phyloP scores from a whole-genome alignment of 2,797 vertebrate genomes.

The Phylloscopus collybita region DNA sequence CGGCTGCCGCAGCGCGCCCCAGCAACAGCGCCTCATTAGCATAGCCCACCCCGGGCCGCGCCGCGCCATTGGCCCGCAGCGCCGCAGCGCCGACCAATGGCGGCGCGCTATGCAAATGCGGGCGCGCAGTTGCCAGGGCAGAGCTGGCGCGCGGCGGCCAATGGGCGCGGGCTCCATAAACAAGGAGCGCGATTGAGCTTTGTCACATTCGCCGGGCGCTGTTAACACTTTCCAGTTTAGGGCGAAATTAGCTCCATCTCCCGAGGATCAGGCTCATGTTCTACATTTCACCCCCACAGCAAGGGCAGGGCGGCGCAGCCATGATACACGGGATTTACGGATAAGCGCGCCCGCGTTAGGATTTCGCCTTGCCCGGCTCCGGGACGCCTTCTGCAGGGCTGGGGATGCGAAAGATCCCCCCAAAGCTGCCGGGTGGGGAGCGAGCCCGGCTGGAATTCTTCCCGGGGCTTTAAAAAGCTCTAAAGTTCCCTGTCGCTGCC shows the following conservation, averaged over 20 bases:
- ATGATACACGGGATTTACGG: conserved; percentile 58
- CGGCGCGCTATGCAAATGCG: conserved; percentile 93
- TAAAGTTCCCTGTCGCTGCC: neutral
- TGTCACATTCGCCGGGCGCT: conserved; percentile 90
- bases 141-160: conserved; percentile 93
- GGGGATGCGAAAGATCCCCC: neutral
- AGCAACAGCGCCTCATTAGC: conserved; percentile 99
- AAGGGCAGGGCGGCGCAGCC: conserved; percentile 63
- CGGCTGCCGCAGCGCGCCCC: conserved; percentile 72
- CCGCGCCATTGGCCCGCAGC: conserved; percentile 89
- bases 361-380: conserved; percentile 13
- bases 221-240: conserved; percentile 80
- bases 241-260: conserved; percentile 73
- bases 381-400: neutral
- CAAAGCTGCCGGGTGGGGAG: neutral
- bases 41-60: conserved; percentile 95
- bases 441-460: neutral
- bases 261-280: conserved; percentile 67
- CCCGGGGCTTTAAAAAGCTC: neutral
- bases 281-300: conserved; percentile 63
- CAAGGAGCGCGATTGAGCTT: conserved; percentile 98
- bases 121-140: conserved; percentile 98
- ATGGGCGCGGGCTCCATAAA: conserved; percentile 96
- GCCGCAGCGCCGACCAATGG: conserved; percentile 87
- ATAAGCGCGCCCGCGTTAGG: conserved; percentile 18